Evolutionary conservation across 1,140 invertebrate genomes (phyloP).

Genomic region (Procambarus clarkii): DNA sequence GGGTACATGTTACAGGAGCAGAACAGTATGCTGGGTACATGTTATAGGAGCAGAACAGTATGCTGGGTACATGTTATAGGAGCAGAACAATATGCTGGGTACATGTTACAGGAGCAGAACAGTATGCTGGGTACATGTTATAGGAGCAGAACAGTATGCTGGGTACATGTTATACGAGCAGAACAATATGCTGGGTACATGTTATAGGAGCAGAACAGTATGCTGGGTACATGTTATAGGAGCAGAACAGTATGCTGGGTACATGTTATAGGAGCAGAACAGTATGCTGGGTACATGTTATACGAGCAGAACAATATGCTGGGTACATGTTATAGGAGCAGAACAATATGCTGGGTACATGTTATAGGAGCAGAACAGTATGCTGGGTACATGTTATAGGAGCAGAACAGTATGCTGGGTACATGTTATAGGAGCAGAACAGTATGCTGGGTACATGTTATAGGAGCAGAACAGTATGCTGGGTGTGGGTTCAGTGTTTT

Average conservation of each 20-base stretch:
- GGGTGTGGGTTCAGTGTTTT: background rate
- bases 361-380: too few relatives aligned
- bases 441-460: background rate
- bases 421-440: background rate
- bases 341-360: background rate
- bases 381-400: background rate
- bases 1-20: background rate
- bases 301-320: background rate
- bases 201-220: too few relatives aligned
- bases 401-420: background rate
- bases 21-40: background rate
- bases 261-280: background rate
- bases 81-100: too few relatives aligned
- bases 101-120: too few relatives aligned
- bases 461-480: background rate
- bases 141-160: too few relatives aligned
- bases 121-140: too few relatives aligned
- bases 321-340: background rate
- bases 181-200: too few relatives aligned
- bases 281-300: background rate
- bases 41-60: too few relatives aligned
- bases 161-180: too few relatives aligned
- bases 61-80: too few relatives aligned
- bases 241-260: too few relatives aligned
- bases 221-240: too few relatives aligned